Evolutionary conservation across 1,140 invertebrate species (phyloP).

Genomic region (Zaprionus camerounensis): DNA sequence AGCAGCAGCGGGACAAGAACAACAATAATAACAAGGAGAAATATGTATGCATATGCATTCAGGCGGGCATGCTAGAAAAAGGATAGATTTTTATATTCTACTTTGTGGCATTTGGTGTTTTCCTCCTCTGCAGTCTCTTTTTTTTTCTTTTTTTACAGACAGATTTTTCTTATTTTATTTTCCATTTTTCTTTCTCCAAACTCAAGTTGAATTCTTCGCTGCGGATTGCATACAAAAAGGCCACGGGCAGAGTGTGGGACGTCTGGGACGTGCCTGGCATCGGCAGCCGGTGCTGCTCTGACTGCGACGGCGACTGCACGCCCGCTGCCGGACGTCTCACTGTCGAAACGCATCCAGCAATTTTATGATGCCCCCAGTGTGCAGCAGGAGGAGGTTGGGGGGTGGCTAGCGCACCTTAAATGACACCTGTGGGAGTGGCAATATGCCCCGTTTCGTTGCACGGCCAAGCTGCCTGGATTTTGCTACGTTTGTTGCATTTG

Average conservation of each 20-base stretch:
- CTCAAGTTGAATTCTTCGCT: slow-evolving; percentile 25
- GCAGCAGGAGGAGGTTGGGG: not conserved
- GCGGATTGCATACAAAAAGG: slow-evolving; percentile 27
- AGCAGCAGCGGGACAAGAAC: slow-evolving; percentile 1
- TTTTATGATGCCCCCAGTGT: slow-evolving; percentile 30
- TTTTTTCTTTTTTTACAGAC: not conserved
- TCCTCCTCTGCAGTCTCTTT: not conserved
- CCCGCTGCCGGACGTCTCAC: not conserved
- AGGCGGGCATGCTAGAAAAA: slow-evolving; percentile 29
- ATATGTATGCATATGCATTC: slow-evolving; percentile 52
- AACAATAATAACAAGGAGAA: slow-evolving; percentile 29
- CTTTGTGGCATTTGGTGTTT: slow-evolving; percentile 44
- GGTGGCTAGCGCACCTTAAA: slow-evolving; percentile 11
- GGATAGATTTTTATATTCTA: slow-evolving; percentile 50
- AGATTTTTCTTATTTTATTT: slow-evolving; percentile 1
- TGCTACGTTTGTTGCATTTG: slow-evolving; percentile 17
- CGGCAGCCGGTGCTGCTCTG: not conserved
- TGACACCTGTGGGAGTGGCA: slow-evolving; percentile 45
- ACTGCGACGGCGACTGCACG: not conserved
- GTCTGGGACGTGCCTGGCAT: slow-evolving; percentile 30
- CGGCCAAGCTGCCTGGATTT: not conserved
- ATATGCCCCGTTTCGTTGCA: not conserved
- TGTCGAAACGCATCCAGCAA: slow-evolving; percentile 36
- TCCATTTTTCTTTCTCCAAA: slow-evolving; percentile 4
- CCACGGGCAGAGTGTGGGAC: not conserved